Evolutionary conservation across 2,113 vertebrate genomes (phyloP).

Genomic region (Scortum barcoo): DNA sequence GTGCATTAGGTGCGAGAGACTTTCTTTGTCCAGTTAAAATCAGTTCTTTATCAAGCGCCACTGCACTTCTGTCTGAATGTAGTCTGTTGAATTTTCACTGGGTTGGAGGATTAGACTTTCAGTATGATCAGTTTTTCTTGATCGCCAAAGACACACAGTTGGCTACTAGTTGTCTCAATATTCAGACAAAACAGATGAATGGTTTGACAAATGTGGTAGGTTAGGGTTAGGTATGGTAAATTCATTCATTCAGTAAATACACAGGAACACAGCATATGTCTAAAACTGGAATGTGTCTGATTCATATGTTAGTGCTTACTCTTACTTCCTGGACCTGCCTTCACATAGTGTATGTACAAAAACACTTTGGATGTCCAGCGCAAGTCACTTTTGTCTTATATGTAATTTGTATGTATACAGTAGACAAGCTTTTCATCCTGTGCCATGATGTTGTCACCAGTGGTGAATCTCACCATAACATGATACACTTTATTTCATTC

Average conservation of each 20-base stretch:
- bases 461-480: not conserved
- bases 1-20: not conserved
- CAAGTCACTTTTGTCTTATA: slow-evolving; percentile 68
- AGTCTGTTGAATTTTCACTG: not conserved
- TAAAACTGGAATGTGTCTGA: not conserved
- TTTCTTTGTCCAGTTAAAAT: not conserved
- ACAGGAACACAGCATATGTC: not conserved
- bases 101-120: not conserved
- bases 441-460: slow-evolving; percentile 11
- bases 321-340: slow-evolving; percentile 9
- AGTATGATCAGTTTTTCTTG: not conserved
- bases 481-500: slow-evolving; percentile 7
- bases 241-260: not conserved
- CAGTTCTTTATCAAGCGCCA: not conserved
- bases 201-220: not conserved
- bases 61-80: slow-evolving; percentile 19
- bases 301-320: slow-evolving; percentile 5
- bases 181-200: slow-evolving; percentile 1
- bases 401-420: slow-evolving; percentile 1
- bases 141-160: not conserved
- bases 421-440: not conserved
- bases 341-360: slow-evolving; percentile 13
- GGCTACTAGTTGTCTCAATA: not conserved
- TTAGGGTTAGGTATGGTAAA: not conserved
- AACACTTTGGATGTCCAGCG: slow-evolving; percentile 11